Base-by-base conservation (phyloP, 2,113 vertebrate genomes). In the Ceyx cyanopectus region DNA sequence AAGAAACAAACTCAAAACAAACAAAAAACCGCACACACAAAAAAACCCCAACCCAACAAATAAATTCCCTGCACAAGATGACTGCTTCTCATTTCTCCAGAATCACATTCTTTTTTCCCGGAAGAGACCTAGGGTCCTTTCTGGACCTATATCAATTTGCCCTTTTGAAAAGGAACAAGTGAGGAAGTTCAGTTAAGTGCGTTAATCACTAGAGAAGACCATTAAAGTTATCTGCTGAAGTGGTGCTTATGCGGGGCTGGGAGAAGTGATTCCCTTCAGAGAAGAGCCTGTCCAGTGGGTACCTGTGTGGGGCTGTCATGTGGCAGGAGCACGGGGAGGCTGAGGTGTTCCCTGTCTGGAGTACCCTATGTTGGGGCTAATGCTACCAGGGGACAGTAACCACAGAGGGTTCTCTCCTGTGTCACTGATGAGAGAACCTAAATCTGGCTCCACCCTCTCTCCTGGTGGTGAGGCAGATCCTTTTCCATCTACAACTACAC, bases 321-420 rank as follows among this genome's bases (percentile, higher is more conserved):
- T 53, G 54, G 13, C 54, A 53, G 62, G 24, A 32, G 19, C 0
- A 0, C 4, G 9, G 32, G 21, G 19, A 51, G 46, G 18, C n/a
- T 65, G 68, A 48, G 68, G 40, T 4, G 1, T 57, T 70, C 24
- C 69, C 57, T 3, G 1, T 12, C 46, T 37, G 32, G 53, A 7
- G 9, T 18, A 41, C 17, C 37, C 58, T 1, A 1, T 66, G 27
- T 29, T 2, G 1, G 22, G 45, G 56, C 19, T 81, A 0, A 0
- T 3, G 3, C 26, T 46, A 0, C 58, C 54, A 29, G 37, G 14
- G 2, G 12, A 23, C 45, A n/a, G 15, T 7, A 22, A 37, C 21
- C 4, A 2, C 57, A 14, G 24, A 41, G 37, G 20, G 24, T 9
- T 34, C 21, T 8, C 14, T n/a, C 18, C 34, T 23, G 0, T 7